Base-by-base conservation (phyloP, 2,888 invertebrate genomes). In the Tinea semifulvella region DNA sequence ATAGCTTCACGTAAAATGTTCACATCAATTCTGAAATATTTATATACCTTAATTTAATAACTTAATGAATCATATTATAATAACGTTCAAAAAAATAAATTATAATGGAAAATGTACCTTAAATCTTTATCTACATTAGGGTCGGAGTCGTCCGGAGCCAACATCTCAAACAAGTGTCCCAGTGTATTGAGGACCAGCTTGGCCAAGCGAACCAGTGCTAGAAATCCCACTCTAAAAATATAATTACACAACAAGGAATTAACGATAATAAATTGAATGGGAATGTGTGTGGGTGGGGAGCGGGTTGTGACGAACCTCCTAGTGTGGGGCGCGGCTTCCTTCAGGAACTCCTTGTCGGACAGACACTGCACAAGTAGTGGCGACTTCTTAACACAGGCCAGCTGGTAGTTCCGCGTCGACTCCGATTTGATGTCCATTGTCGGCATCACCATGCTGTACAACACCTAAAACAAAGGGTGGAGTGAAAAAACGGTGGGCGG, bases 381-480 rank as follows among this genome's bases (percentile, higher is more conserved):
- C 7, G 79, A 73, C 48, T 86, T 86, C 55, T 84, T 84, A 46
- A 86, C 77, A 68, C 86, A 86, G 3, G 85, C 83, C 28, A 85
- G 61, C 63, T 89, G 86, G 52, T 83, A 79, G 53, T 72, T 79
- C 42, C 83, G 68, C 50, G 83, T 74, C 3, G 82, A 88, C 35
- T 92, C 92, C 1, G 92, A 86, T 54, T 89, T 82, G 1, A 92
- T 89, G 56, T 93, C 92, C 6, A 88, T 76, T 5, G 96, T 94
- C 10, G 98, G 98, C 90, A 98, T 93, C 50, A 98, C 81, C 67
- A 96, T 84, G 49, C 94, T 90, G 69, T 97, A 95, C 49, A 96
- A 80, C 42, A 96, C 92, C 81, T 82, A 52, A 11, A 52, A 50
- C 1, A 22, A 22, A 5, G 16, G 14, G 6, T n/a, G n/a, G n/a